Base-by-base conservation (phyloP, 2,888 invertebrate genomes). In the Drosophila tripunctata region DNA sequence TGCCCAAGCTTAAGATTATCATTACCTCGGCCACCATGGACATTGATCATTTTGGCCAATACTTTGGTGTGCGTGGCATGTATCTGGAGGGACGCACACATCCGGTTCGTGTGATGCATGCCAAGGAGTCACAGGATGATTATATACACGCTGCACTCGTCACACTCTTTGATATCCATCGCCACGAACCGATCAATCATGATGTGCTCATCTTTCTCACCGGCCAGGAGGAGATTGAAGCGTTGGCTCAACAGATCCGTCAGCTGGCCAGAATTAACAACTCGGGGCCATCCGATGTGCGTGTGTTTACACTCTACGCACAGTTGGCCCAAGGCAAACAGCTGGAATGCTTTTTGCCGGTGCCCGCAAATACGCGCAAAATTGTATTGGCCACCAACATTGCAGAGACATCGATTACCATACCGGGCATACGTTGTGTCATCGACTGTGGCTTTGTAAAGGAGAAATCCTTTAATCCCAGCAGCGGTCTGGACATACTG, bases 21-120 rank as follows among this genome's bases (percentile, higher is more conserved):
- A 93, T 98, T 44, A 98, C 98, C 95, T 98, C 98, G 0, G 98
- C 98, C 0, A 98, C 98, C 10, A 98, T 98, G 97, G 97, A 98
- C 92, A 97, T 97, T 6, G 97, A 97, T 90, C 95, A 96, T 86
- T 98, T 99, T 91, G 95, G 96, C 30, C 93, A 94, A 67, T 99
- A 98, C 90, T 99, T 98, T 90, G 94, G 96, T 84, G 96, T 96
- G 44, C 95, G 95, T 43, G 97, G 96, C 0, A 93, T 98, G 79
- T 98, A 98, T 90, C 92, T 99, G 40, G 96, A 97, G 91, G 99
- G 99, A 0, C 92, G 98, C 70, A 96, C 97, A 30, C 95, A 94
- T 91, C 96, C 96, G 0, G 95, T 97, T 0, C 94, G 94, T 47
- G 93, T 96, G 48, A 94, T 94, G 91, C 95, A 96, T 85, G 92